Percentiles rank a stretch among this genome's conserved stretches.
Evolutionary conservation across 35 echinoderm and acorn worm genomes (phyloP).

Genomic region (Hemicentrotus pulcherrimus): DNA sequence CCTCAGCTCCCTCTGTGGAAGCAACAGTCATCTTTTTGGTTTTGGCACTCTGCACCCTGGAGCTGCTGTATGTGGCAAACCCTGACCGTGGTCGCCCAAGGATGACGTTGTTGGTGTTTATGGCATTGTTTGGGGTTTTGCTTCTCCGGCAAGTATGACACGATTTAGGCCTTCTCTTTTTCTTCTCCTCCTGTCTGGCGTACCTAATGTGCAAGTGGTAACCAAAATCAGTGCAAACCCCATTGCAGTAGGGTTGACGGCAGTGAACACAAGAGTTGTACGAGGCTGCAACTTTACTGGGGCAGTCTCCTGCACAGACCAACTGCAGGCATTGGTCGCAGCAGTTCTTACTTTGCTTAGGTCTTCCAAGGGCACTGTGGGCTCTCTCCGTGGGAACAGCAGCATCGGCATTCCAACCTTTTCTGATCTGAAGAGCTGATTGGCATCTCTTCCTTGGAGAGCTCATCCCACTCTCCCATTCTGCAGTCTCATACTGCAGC

Average conservation of each 20-base stretch:
- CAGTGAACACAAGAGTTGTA: slow-evolving; percentile 66
- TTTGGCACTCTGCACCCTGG: slow-evolving; percentile 60
- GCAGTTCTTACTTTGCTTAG: slow-evolving; percentile 76
- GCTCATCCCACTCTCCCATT: slow-evolving; percentile 70
- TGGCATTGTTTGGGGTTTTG: slow-evolving; percentile 40
- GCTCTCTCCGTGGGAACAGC: slow-evolving; percentile 87
- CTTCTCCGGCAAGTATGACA: slow-evolving; percentile 69
- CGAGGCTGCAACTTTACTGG: slow-evolving; percentile 27
- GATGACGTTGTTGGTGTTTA: slow-evolving; percentile 82
- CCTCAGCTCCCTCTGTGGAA: slow-evolving; percentile 46
- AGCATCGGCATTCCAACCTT: slow-evolving; percentile 86
- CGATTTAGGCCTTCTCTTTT: slow-evolving; percentile 72
- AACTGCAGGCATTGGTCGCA: slow-evolving; percentile 63
- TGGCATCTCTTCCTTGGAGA: slow-evolving; percentile 62
- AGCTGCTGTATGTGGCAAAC: slow-evolving; percentile 91
- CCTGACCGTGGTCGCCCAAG: slow-evolving; percentile 87
- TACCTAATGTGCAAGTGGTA: slow-evolving; percentile 80
- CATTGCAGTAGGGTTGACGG: slow-evolving; percentile 71
- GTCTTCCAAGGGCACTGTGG: slow-evolving; percentile 62
- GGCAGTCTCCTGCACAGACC: slow-evolving; percentile 84
- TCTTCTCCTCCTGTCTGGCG: slow-evolving; percentile 52
- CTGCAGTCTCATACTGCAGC: slow-evolving; percentile 75
- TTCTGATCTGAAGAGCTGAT: slow-evolving; percentile 76
- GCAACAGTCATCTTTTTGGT: slow-evolving; percentile 61
- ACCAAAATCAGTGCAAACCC: slow-evolving; percentile 84